Conservation (phyloP, 92 coral and sea anemone species). For the Porites divaricata region DNA sequence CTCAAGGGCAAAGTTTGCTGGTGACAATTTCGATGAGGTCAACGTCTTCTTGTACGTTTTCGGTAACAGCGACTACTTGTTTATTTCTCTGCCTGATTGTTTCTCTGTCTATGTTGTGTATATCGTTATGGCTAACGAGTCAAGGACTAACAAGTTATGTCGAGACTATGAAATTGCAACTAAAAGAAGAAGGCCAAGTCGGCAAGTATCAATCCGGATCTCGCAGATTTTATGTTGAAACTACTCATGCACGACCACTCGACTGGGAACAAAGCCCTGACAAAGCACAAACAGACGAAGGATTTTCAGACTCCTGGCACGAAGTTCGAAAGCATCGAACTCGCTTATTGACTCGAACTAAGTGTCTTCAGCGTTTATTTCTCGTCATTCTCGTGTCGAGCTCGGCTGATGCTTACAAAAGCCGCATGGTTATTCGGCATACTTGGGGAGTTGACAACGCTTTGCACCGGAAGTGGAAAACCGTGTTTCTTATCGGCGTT, state of each 20-base stretch:
- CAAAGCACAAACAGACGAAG: not conserved
- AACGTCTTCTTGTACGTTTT: conserved; percentile 1
- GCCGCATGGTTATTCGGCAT: conserved; percentile 47
- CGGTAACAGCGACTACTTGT: conserved; percentile 33
- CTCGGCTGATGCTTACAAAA: conserved; percentile 23
- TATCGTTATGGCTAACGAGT: conserved; percentile 42
- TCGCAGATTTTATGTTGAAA: not conserved
- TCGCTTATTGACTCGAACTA: conserved; percentile 38
- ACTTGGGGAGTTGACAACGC: conserved; percentile 59
- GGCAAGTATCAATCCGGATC: not conserved
- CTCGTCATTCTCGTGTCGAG: conserved; percentile 53
- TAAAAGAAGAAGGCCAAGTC: conserved; percentile 30
- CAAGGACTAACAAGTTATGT: conserved; percentile 40
- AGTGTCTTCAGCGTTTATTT: conserved; percentile 28
- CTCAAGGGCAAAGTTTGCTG: not conserved
- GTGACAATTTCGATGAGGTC: conserved; percentile 24
- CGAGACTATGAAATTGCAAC: conserved; percentile 26
- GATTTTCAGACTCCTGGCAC: conserved; percentile 38
- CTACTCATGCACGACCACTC: not conserved
- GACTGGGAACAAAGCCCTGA: not conserved
- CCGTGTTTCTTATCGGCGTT: conserved; percentile 50
- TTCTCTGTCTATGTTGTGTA: conserved; percentile 37
- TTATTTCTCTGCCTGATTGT: conserved; percentile 37
- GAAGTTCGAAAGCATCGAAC: conserved; percentile 49
- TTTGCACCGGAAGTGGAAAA: conserved; percentile 51